phyloP scores from a whole-genome alignment of 2,797 vertebrate species.

The Manis javanica region DNA sequence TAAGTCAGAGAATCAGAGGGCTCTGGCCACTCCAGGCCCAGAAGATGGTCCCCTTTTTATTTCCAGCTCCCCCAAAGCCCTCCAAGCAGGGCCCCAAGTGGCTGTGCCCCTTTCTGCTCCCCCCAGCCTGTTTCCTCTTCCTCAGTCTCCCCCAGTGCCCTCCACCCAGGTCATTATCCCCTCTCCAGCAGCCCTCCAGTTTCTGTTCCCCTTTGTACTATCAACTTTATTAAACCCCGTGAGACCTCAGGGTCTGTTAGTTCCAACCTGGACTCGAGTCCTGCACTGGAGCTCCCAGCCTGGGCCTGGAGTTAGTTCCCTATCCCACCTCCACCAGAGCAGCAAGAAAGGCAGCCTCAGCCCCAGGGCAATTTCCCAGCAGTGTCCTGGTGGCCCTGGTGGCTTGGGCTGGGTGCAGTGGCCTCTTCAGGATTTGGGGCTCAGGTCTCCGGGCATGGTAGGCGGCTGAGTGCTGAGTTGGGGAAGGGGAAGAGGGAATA shows the following conservation, averaged over 20 bases:
- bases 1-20: neutral
- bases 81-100: neutral
- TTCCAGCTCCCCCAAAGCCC: neutral
- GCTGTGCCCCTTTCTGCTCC: neutral
- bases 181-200: neutral
- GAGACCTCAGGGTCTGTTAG: neutral
- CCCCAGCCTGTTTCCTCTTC: neutral
- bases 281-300: neutral
- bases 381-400: neutral
- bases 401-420: neutral
- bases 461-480: neutral
- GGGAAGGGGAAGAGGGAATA: neutral
- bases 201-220: conserved; percentile 4
- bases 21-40: neutral
- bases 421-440: neutral
- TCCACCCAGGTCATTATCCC: neutral
- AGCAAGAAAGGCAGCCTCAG: neutral
- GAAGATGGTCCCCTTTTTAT: neutral
- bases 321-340: neutral
- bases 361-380: neutral
- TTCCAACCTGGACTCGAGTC: neutral
- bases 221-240: neutral
- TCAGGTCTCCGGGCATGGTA: neutral
- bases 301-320: neutral
- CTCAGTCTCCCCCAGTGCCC: neutral